These are phyloP conservation scores for Paracentrotus lividus DNA, from an alignment of 53 echinoderm and acorn worm genomes.

Conservation along the genomic window DNA sequence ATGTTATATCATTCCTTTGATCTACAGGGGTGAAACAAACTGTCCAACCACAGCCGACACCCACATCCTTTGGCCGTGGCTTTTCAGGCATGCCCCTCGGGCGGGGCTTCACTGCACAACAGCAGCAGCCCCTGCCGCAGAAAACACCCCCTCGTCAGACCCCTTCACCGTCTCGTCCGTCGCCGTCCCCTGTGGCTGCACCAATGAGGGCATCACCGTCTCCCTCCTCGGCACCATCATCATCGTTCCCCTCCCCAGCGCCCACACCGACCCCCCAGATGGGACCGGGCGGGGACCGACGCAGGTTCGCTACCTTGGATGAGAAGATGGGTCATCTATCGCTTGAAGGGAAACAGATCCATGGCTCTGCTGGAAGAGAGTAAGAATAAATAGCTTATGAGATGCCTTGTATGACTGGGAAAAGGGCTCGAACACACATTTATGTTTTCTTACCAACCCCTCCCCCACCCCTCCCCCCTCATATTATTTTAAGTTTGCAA, in stretches of 20 bases:
- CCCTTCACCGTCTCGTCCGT: constrained; percentile 13
- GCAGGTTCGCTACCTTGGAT: constrained; percentile 1
- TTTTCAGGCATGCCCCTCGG: constrained; percentile 68
- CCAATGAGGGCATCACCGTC: not conserved
- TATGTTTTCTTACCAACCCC: too few relatives aligned
- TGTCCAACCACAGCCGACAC: not conserved
- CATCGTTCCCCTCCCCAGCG: not conserved
- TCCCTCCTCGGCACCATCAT: constrained; percentile 18
- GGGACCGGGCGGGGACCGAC: constrained; percentile 46
- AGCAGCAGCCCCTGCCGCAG: constrained; percentile 57
- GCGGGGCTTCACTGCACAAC: constrained; percentile 32
- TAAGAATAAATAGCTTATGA: too few relatives aligned
- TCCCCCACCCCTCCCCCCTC: too few relatives aligned
- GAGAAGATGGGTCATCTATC: constrained; percentile 60
- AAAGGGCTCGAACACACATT: too few relatives aligned
- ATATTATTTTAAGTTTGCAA: too few relatives aligned
- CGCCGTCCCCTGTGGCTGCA: constrained; percentile 40
- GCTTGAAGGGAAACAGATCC: constrained; percentile 42
- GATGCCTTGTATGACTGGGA: too few relatives aligned
- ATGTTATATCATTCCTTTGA: not conserved
- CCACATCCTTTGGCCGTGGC: constrained; percentile 77
- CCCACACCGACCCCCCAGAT: constrained; percentile 5
- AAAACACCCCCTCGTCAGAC: constrained; percentile 14
- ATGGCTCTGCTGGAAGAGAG: constrained; percentile 79
- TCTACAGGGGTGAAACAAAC: not conserved